phyloP scores from a whole-genome alignment of 1,140 invertebrate species.

The Chelonus insularis region DNA sequence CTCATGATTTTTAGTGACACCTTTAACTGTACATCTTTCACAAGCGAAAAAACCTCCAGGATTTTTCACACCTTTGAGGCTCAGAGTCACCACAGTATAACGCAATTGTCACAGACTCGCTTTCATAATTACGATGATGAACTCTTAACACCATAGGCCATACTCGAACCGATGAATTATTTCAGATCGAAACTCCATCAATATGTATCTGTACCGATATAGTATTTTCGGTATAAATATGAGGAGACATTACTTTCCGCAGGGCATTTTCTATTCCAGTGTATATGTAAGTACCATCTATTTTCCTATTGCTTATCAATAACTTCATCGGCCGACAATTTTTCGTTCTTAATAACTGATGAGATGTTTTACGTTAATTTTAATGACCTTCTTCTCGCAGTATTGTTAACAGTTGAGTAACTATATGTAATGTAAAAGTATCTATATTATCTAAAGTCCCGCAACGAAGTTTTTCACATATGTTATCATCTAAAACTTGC shows the following conservation, averaged over 20 bases:
- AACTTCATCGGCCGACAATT: not conserved
- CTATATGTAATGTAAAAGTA: not conserved
- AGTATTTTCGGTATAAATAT: constrained; percentile 15
- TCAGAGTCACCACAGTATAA: constrained; percentile 27
- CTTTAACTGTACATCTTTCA: constrained; percentile 29
- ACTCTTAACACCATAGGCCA: constrained; percentile 29
- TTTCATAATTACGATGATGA: constrained; percentile 14
- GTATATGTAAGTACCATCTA: not conserved
- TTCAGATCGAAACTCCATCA: constrained; percentile 17
- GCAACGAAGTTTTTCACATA: constrained; percentile 2
- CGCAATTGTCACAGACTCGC: constrained; percentile 19
- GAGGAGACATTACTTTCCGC: not conserved
- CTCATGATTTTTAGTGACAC: constrained; percentile 21
- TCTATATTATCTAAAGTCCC: constrained; percentile 8
- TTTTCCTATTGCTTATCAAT: not conserved
- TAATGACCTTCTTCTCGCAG: not conserved
- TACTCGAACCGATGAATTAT: constrained; percentile 20
- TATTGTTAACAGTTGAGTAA: constrained; percentile 14
- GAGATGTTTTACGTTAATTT: constrained; percentile 10
- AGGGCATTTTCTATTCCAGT: not conserved
- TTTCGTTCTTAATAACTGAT: constrained; percentile 18
- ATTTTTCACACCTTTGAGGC: constrained; percentile 25
- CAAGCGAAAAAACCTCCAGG: constrained; percentile 30
- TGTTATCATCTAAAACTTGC: not conserved
- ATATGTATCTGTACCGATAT: constrained; percentile 26